Evolutionary conservation across 2,113 vertebrate genomes (phyloP).

Genomic region (Hassar affinis): DNA sequence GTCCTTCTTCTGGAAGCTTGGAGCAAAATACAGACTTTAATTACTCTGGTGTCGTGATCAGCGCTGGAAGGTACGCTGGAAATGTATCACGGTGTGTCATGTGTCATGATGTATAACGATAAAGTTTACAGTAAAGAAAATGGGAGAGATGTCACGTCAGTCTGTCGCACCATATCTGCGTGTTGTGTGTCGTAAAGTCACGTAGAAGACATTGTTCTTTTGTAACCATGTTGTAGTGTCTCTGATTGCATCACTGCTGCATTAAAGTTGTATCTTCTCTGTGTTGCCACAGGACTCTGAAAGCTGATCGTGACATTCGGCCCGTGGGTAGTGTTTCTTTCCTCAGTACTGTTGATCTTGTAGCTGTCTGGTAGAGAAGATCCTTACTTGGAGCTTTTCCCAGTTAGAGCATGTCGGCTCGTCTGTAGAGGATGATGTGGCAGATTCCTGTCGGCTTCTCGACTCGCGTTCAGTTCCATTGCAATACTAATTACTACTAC

Average conservation of each 20-base stretch:
- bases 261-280: conserved; percentile 60
- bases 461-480: neutral
- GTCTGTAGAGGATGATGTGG: too few species aligned
- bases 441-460: too few species aligned
- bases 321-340: conserved; percentile 40
- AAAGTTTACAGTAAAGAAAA: too few species aligned
- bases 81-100: neutral
- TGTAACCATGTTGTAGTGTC: conserved; percentile 1
- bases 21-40: neutral
- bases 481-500: neutral
- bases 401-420: too few species aligned
- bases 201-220: neutral
- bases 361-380: neutral
- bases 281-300: conserved; percentile 26
- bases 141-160: too few species aligned
- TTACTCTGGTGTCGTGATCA: neutral
- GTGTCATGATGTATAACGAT: neutral
- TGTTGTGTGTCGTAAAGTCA: neutral
- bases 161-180: neutral
- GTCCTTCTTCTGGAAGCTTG: neutral
- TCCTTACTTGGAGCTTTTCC: neutral
- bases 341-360: conserved; percentile 28
- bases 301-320: conserved; percentile 31
- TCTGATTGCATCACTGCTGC: conserved; percentile 45
- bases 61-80: neutral